Percentiles rank a stretch among this genome's conserved stretches.
These are phyloP conservation scores for Chaetorhynchus papuensis DNA, from an alignment of 2,113 vertebrate species.

Conservation along the genomic window DNA sequence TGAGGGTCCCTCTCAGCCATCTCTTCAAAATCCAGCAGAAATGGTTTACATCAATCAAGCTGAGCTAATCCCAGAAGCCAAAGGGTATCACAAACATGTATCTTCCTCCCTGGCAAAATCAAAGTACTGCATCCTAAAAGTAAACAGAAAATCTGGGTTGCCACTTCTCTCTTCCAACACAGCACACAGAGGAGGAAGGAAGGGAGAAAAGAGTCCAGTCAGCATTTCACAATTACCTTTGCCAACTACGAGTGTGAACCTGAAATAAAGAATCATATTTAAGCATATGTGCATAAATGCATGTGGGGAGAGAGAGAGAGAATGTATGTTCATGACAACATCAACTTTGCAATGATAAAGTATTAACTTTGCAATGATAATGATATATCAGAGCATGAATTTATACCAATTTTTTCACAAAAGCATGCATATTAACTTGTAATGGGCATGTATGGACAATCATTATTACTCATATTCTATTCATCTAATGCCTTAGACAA, in stretches of 20 bases:
- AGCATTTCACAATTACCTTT: background rate
- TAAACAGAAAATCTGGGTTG: background rate
- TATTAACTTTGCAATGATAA: background rate
- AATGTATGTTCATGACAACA: background rate
- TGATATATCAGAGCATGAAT: background rate
- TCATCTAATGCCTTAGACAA: background rate
- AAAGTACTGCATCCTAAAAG: background rate
- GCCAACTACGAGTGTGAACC: background rate
- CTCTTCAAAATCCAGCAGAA: background rate
- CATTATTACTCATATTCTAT: background rate
- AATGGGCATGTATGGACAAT: background rate
- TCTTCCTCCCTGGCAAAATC: background rate
- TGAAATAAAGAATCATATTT: background rate
- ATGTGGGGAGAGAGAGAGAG: background rate
- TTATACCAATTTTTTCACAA: background rate
- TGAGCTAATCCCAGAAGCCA: background rate
- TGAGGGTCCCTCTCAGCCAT: fast-evolving
- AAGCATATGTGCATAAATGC: background rate
- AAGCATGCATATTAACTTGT: background rate
- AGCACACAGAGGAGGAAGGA: background rate
- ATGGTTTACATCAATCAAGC: background rate
- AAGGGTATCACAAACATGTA: background rate
- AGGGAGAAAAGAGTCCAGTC: background rate
- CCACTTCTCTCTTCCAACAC: background rate
- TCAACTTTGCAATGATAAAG: background rate